These are phyloP conservation scores for Uria lomvia DNA, from an alignment of 2,113 vertebrate genomes.

Conservation along the genomic window DNA sequence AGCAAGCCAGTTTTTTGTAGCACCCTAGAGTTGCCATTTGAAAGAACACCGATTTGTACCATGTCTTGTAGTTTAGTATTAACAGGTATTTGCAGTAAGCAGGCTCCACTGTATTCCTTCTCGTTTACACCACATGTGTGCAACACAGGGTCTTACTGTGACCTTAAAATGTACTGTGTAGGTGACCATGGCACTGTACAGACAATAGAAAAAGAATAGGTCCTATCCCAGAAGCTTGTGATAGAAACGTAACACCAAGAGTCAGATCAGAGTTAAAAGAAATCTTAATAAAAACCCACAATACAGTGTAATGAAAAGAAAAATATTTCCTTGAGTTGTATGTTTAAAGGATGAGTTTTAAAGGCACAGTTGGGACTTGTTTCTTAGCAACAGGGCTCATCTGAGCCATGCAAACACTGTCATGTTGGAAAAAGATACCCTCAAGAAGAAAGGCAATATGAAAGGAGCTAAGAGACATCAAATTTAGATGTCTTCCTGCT, in stretches of 20 bases:
- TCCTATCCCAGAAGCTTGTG: neutral
- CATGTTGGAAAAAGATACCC: conserved; percentile 34
- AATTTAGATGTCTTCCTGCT: neutral
- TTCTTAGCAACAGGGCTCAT: conserved; percentile 76
- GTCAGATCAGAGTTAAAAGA: conserved; percentile 13
- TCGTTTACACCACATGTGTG: neutral
- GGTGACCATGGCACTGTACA: neutral
- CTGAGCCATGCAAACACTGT: conserved; percentile 45
- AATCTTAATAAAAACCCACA: conserved; percentile 27
- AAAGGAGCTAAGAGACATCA: neutral
- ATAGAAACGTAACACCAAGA: neutral
- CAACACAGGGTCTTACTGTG: neutral
- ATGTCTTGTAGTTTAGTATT: neutral
- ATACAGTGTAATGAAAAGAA: conserved; percentile 31
- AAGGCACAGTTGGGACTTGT: conserved; percentile 69
- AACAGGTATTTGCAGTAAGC: neutral
- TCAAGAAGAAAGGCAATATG: neutral
- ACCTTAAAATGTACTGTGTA: neutral
- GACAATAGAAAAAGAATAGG: neutral
- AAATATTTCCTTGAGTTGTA: conserved; percentile 60
- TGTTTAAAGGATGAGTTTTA: conserved; percentile 66
- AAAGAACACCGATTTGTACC: neutral
- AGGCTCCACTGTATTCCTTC: neutral
- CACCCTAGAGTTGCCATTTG: neutral
- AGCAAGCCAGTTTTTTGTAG: neutral